phyloP scores from a whole-genome alignment of 2,113 vertebrate species.

The Thryonomys swinderianus region DNA sequence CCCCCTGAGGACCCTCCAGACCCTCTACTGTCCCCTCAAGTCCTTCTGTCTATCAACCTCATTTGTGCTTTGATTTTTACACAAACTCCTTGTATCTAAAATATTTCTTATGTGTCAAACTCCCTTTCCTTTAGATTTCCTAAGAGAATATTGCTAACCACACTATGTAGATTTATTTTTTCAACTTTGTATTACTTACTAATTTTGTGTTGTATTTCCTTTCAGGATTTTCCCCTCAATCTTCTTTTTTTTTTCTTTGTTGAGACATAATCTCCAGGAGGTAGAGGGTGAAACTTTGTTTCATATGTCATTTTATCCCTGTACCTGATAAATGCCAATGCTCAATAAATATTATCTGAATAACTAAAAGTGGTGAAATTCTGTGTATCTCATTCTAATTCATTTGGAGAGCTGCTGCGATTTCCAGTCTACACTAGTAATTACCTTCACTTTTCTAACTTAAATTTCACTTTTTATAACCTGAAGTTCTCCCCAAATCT shows the following conservation, averaged over 20 bases:
- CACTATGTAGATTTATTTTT: background rate
- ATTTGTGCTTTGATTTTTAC: background rate
- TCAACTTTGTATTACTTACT: background rate
- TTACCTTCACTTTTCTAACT: slow-evolving; percentile 30
- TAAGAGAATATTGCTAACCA: background rate
- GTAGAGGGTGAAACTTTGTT: background rate
- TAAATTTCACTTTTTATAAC: slow-evolving; percentile 40
- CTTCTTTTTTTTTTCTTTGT: background rate
- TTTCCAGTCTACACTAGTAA: slow-evolving; percentile 20
- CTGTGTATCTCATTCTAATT: background rate
- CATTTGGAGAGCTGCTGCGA: background rate
- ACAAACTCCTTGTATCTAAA: background rate
- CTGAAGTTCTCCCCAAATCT: background rate
- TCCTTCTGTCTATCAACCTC: background rate
- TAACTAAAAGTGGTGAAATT: slow-evolving; percentile 31
- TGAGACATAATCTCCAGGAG: background rate
- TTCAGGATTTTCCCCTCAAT: background rate
- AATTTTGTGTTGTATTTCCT: background rate
- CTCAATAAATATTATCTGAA: background rate
- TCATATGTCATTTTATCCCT: background rate
- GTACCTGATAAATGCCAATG: background rate
- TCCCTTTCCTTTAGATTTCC: background rate
- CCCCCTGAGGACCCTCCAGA: no score
- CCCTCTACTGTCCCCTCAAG: background rate
- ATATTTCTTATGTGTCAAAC: background rate